phyloP scores from a whole-genome alignment of 1,140 invertebrate genomes.

The Pseudomyrmex cubaensis region DNA sequence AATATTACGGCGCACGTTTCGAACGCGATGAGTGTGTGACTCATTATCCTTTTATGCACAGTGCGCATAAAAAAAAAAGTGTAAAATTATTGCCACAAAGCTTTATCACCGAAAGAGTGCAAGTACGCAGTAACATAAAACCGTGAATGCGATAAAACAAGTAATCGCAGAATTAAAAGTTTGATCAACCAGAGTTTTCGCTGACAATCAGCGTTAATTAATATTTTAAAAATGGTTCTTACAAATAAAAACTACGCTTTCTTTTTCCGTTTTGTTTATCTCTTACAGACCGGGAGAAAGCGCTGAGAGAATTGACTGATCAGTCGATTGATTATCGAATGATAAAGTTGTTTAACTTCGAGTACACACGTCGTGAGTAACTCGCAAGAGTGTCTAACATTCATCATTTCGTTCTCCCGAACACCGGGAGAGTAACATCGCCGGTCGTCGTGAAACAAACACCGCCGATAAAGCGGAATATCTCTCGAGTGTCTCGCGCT shows the following conservation, averaged over 20 bases:
- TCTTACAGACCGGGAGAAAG: too few relatives aligned
- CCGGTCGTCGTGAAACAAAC: constrained; percentile 57
- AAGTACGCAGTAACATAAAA: too few relatives aligned
- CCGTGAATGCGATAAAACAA: too few relatives aligned
- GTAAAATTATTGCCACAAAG: too few relatives aligned
- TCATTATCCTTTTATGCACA: not conserved
- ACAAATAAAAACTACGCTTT: too few relatives aligned
- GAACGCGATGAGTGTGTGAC: not conserved
- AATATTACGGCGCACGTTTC: constrained; percentile 12
- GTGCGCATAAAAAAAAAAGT: not conserved
- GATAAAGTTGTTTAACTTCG: too few relatives aligned
- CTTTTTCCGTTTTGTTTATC: too few relatives aligned
- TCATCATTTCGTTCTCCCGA: not conserved
- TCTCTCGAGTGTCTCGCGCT: constrained; percentile 54
- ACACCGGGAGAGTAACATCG: constrained; percentile 1
- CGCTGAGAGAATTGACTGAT: not conserved
- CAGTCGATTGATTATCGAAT: not conserved
- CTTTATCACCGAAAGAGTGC: too few relatives aligned
- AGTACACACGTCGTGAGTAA: not conserved
- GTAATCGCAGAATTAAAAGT: too few relatives aligned
- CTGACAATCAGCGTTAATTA: too few relatives aligned
- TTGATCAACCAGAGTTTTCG: too few relatives aligned
- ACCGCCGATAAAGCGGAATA: constrained; percentile 53
- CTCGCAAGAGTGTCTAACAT: constrained; percentile 13
- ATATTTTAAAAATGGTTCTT: too few relatives aligned